Percentiles rank a stretch among this genome's conserved stretches.
phyloP scores from a whole-genome alignment of 2,888 invertebrate genomes.

The Thecocarcelia acutangulata region DNA sequence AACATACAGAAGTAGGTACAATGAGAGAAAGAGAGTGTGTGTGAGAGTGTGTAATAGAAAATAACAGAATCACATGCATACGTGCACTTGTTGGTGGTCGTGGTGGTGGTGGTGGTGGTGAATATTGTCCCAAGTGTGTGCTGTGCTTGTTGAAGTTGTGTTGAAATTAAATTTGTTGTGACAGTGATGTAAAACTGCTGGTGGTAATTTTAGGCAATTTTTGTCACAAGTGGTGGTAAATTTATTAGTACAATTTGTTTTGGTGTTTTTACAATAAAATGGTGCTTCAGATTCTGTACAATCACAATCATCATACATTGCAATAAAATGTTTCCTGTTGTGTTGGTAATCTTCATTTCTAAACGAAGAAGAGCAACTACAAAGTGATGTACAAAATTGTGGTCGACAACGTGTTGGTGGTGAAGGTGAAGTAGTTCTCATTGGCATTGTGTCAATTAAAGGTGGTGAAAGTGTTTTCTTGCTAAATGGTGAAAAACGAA shows the following conservation, averaged over 20 bases:
- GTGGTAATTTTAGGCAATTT: slow-evolving; percentile 49
- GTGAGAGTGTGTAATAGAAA: slow-evolving; percentile 18
- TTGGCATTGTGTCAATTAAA: slow-evolving; percentile 44
- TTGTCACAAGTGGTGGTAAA: slow-evolving; percentile 55
- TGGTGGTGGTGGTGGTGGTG: slow-evolving; percentile 74
- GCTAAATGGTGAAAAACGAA: slow-evolving; percentile 57
- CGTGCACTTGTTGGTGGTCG: slow-evolving; percentile 79
- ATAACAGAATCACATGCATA: slow-evolving; percentile 77
- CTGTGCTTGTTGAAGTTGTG: slow-evolving; percentile 70
- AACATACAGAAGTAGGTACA: background rate
- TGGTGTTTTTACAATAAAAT: slow-evolving; percentile 57
- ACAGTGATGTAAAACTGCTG: slow-evolving; percentile 42
- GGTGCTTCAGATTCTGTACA: slow-evolving; percentile 46
- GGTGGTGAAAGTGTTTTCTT: slow-evolving; percentile 55
- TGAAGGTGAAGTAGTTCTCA: slow-evolving; percentile 26
- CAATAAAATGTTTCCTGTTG: slow-evolving; percentile 31
- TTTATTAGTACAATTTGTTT: slow-evolving; percentile 39
- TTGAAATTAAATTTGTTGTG: slow-evolving; percentile 44
- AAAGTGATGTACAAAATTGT: slow-evolving; percentile 57
- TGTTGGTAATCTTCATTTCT: slow-evolving; percentile 44
- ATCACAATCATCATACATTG: slow-evolving; percentile 45
- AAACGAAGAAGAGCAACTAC: slow-evolving; percentile 60
- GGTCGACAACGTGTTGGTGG: slow-evolving; percentile 48
- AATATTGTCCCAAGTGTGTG: slow-evolving; percentile 74
- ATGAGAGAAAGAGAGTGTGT: background rate